Evolutionary conservation across 1,140 invertebrate species (phyloP), one percentile per base, ranked within the genome.

Genomic region (Archivesica marissinica): DNA sequence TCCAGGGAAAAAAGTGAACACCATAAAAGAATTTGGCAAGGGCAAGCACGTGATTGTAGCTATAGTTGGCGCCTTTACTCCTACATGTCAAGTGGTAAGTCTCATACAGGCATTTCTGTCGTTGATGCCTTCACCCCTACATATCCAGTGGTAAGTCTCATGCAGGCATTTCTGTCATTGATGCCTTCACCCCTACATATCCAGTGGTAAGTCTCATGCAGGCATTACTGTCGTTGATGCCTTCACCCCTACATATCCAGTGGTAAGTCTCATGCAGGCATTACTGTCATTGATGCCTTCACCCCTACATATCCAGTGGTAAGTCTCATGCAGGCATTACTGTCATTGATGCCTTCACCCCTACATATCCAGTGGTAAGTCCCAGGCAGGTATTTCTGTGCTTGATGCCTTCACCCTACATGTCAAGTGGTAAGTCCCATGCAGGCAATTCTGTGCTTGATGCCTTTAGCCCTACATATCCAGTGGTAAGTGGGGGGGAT

Each of bases 351-450:
- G n/a, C n/a, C n/a, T n/a, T n/a, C n/a, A n/a, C n/a, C n/a, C n/a
- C n/a, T n/a, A n/a, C n/a, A n/a, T n/a, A n/a, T n/a, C n/a, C n/a
- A n/a, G n/a, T n/a, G n/a, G n/a, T n/a, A n/a, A n/a, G n/a, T n/a
- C n/a, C n/a, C 95, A 98, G 0, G 95, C 98, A 20, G 92, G 99
- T 61, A 98, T 99, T 94, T 98, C 96, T 28, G 97, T 99, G 23
- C 98, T 98, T 25, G 98, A 98, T 25, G 98, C 98, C 3, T 99
- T 98, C 90, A 99, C 98, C 98, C 98, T 20, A 97, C 97, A 28
- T 99, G 98, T 92, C 97, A 97, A 0, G 97, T 98, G 94, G 97
- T 97, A 91, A 90, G 66, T 25, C n/a, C n/a, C n/a, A n/a, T n/a
- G n/a, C n/a, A n/a, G n/a, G n/a, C n/a, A n/a, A 11, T 50, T 11